Conservation (phyloP, 2,113 vertebrate genomes). For the Heterotilapia buettikoferi region DNA sequence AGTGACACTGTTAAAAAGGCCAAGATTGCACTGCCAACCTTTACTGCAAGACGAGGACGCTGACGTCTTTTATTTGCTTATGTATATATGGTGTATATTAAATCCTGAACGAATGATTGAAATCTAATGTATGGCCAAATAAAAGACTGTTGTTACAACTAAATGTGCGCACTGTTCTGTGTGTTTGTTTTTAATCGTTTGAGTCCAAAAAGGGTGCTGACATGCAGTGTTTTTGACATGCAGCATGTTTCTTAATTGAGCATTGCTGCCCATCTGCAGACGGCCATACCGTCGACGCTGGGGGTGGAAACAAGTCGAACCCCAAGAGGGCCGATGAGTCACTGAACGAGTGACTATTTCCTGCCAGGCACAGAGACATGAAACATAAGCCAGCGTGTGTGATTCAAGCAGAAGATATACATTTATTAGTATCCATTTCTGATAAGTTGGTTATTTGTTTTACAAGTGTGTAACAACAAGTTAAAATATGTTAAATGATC, state of each 20-base stretch:
- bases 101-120: conserved; percentile 48
- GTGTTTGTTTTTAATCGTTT: not conserved
- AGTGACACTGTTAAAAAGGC: conserved; percentile 48
- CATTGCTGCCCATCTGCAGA: conserved; percentile 32
- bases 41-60: conserved; percentile 47
- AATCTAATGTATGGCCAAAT: conserved; percentile 62
- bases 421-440: not conserved
- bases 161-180: too few relatives aligned
- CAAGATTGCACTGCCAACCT: conserved; percentile 60
- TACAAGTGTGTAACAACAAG: not conserved
- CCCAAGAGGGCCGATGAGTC: conserved; percentile 24
- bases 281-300: not conserved
- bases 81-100: conserved; percentile 70
- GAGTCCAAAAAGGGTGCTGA: conserved; percentile 3
- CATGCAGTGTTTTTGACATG: conserved; percentile 18
- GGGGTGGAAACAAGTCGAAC: conserved; percentile 19
- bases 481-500: not conserved
- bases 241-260: not conserved
- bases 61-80: conserved; percentile 33
- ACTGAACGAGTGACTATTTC: conserved; percentile 45
- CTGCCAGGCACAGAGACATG: not conserved
- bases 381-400: not conserved
- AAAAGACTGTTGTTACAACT: conserved; percentile 56
- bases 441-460: not conserved
- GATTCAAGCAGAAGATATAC: not conserved